These are phyloP conservation scores for Steatocranus sp. DNA, from an alignment of 2,797 vertebrate genomes.

Conservation along the genomic window DNA sequence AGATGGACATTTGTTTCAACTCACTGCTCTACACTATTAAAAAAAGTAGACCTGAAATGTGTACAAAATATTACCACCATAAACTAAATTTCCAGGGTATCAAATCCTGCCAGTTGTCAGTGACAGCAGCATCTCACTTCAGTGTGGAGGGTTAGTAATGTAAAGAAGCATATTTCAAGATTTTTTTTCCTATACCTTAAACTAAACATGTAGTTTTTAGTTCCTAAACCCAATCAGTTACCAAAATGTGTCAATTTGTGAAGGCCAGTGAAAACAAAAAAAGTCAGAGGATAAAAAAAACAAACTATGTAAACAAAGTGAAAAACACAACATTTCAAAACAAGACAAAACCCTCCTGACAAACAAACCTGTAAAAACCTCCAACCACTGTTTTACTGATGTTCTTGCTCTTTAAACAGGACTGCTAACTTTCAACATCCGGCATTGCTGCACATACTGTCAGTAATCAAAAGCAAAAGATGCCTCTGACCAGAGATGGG, in stretches of 20 bases:
- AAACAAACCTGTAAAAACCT: not conserved
- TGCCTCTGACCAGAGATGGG: not conserved
- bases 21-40: not conserved
- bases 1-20: not conserved
- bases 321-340: not conserved
- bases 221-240: not conserved
- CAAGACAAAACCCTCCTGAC: not conserved
- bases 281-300: not conserved
- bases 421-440: not conserved
- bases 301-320: not conserved
- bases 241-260: not conserved
- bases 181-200: not conserved
- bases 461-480: not conserved
- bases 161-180: not conserved
- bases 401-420: not conserved
- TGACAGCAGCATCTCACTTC: not conserved
- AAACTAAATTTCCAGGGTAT: not conserved
- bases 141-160: not conserved
- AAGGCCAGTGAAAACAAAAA: not conserved
- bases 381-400: not conserved
- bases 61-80: not conserved
- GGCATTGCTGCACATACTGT: not conserved
- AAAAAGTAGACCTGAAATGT: not conserved
- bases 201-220: not conserved
- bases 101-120: not conserved